Percentiles rank a stretch among this genome's conserved stretches.
Conservation (phyloP, 2,113 vertebrate genomes). For the Lagopus muta region DNA sequence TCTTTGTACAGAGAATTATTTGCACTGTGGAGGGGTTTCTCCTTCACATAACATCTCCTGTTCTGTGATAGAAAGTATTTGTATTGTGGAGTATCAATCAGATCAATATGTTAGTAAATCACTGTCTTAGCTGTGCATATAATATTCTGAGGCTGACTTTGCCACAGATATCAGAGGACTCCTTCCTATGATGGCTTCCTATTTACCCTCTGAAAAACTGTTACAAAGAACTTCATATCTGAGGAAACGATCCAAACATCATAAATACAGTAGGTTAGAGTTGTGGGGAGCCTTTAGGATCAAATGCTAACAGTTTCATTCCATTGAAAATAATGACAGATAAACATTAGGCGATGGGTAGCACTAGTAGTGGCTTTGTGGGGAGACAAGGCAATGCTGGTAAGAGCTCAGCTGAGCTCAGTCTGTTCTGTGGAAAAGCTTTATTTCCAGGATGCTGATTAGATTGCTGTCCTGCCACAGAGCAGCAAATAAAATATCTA, state of each 20-base stretch:
- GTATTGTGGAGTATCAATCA: background rate
- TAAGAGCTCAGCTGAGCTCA: background rate
- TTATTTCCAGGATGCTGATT: background rate
- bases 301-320: slow-evolving; percentile 3
- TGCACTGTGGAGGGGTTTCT: fast-evolving
- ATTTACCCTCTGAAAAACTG: background rate
- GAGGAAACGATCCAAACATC: background rate
- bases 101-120: background rate
- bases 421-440: background rate
- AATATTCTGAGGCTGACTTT: background rate
- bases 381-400: background rate
- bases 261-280: background rate
- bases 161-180: background rate
- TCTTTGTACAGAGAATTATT: background rate
- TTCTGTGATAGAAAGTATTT: background rate
- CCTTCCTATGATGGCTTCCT: background rate
- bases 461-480: background rate
- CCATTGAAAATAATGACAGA: slow-evolving; percentile 34
- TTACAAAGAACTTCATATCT: background rate
- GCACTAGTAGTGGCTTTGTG: slow-evolving; percentile 9
- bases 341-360: background rate
- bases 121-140: background rate
- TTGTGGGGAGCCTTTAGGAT: background rate
- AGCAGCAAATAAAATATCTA: background rate
- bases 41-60: background rate